Evolutionary conservation across 2,797 vertebrate species (phyloP).

Genomic region (Phalanger gymnotis): DNA sequence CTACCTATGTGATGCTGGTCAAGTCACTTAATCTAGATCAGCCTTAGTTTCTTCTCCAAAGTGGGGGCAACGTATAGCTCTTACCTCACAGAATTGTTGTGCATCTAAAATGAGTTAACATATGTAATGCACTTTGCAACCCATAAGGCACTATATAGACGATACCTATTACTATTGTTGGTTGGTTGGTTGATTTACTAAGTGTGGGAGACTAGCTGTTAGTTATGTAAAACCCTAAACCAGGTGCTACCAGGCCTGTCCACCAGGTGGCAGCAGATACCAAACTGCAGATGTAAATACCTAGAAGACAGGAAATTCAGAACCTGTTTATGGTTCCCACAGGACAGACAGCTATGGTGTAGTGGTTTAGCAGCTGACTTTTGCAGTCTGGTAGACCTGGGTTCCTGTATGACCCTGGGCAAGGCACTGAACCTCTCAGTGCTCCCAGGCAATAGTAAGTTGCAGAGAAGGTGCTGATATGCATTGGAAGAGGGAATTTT

Average conservation of each 20-base stretch:
- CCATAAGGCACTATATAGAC: neutral
- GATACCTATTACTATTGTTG: neutral
- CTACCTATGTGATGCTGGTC: too few species aligned
- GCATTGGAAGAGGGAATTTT: neutral
- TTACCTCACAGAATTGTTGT: neutral
- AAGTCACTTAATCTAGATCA: neutral
- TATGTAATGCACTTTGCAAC: neutral
- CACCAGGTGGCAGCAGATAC: neutral
- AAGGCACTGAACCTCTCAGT: neutral
- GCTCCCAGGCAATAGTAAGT: neutral
- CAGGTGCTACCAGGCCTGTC: neutral
- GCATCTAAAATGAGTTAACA: neutral
- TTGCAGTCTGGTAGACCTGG: neutral
- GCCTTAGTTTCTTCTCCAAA: neutral
- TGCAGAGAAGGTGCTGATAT: neutral
- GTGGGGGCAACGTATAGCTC: neutral
- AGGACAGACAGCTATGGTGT: neutral
- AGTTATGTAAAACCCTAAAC: neutral
- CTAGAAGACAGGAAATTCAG: neutral
- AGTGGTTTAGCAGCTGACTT: neutral
- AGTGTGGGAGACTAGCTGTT: too few species aligned
- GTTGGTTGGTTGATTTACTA: neutral
- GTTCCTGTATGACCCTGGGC: neutral
- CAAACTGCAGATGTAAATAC: neutral
- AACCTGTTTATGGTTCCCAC: neutral